Conservation (phyloP, 2,888 invertebrate genomes). For the Ceratothoa steindachneri region DNA sequence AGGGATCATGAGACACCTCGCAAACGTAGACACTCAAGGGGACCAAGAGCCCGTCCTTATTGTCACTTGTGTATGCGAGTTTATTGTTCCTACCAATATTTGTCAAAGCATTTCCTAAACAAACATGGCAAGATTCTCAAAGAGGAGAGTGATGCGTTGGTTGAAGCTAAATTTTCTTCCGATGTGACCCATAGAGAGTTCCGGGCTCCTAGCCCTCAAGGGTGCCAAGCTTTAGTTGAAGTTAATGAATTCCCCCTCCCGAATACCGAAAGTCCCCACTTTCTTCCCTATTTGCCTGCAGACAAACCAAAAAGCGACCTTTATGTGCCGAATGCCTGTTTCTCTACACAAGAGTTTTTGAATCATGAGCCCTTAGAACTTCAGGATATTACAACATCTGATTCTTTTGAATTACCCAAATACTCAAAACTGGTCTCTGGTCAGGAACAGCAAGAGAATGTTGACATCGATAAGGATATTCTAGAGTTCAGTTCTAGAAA, state of each 20-base stretch:
- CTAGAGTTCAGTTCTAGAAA: not conserved
- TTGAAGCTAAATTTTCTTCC: not conserved
- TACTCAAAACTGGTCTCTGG: not conserved
- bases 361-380: not conserved
- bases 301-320: not conserved
- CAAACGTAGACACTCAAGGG: slow-evolving; percentile 8
- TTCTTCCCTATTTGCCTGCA: not conserved
- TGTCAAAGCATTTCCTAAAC: slow-evolving; percentile 22
- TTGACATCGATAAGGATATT: not conserved
- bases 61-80: slow-evolving; percentile 25
- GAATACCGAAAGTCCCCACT: not conserved
- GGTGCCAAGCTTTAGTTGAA: not conserved
- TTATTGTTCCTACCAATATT: slow-evolving; percentile 14
- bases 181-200: not conserved
- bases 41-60: slow-evolving; percentile 1
- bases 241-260: not conserved
- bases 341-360: not conserved
- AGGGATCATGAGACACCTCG: slow-evolving; percentile 15
- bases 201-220: not conserved
- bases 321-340: not conserved
- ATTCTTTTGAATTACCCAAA: not conserved
- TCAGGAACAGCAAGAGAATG: not conserved
- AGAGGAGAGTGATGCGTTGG: not conserved
- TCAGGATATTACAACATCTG: not conserved
- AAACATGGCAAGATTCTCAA: not conserved